Conservation (phyloP, 2,888 invertebrate species). For the Tipula unca region DNA sequence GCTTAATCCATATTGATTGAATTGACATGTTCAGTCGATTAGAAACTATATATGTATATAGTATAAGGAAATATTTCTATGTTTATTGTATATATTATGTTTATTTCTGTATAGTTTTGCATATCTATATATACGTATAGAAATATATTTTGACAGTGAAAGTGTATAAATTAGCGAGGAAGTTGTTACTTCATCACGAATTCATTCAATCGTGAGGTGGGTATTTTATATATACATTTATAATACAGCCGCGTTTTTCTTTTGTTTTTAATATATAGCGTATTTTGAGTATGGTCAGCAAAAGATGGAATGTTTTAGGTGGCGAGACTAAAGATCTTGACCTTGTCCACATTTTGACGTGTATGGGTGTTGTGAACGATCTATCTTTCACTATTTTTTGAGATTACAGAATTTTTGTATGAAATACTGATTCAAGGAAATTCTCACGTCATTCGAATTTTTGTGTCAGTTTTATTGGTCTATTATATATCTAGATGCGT, state of each 20-base stretch:
- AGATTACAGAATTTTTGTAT: background rate
- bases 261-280: background rate
- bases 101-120: background rate
- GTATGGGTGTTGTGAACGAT: background rate
- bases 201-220: background rate
- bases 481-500: no score
- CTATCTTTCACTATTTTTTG: background rate
- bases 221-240: background rate
- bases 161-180: constrained; percentile 8
- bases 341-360: background rate
- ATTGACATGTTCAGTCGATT: constrained; percentile 8
- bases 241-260: background rate
- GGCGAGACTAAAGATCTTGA: constrained; percentile 4
- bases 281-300: background rate
- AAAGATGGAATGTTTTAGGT: background rate
- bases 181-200: constrained; percentile 14
- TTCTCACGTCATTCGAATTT: background rate
- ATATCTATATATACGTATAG: background rate
- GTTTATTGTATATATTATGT: background rate
- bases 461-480: no score
- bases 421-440: background rate
- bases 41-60: background rate
- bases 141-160: background rate
- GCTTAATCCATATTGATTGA: background rate
- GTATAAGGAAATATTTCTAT: background rate